These are phyloP conservation scores for Galemys pyrenaicus DNA, from an alignment of 2,113 vertebrate species.

Conservation along the genomic window DNA sequence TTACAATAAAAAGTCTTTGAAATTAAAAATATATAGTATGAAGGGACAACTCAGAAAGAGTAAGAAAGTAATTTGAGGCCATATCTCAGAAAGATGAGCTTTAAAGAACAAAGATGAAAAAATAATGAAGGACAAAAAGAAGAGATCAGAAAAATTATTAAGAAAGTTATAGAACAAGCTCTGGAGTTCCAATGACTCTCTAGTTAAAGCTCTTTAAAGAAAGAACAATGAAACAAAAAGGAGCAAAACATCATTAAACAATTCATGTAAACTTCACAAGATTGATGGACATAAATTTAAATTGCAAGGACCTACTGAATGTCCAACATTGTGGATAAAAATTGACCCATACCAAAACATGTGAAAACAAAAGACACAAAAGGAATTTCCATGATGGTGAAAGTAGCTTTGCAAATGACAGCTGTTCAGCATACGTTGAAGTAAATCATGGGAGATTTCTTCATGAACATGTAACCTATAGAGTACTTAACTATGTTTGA, in stretches of 20 bases:
- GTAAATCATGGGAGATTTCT: background rate
- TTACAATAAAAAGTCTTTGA: conserved; percentile 45
- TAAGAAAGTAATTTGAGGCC: background rate
- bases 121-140: background rate
- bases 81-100: background rate
- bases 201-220: background rate
- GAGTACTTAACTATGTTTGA: background rate
- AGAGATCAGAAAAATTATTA: conserved; percentile 19
- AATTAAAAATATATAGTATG: conserved; percentile 25
- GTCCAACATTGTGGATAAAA: background rate
- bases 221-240: background rate
- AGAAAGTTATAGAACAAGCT: background rate
- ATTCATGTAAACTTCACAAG: conserved; percentile 3
- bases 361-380: background rate
- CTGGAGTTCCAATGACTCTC: background rate
- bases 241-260: conserved; percentile 28
- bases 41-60: background rate
- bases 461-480: background rate
- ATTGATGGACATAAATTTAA: background rate
- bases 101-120: no score
- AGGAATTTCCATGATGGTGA: background rate
- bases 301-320: background rate
- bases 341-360: background rate
- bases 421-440: background rate
- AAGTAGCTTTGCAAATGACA: conserved; percentile 19